Conservation (phyloP, 2,113 vertebrate genomes). For the Rattus rattus region DNA sequence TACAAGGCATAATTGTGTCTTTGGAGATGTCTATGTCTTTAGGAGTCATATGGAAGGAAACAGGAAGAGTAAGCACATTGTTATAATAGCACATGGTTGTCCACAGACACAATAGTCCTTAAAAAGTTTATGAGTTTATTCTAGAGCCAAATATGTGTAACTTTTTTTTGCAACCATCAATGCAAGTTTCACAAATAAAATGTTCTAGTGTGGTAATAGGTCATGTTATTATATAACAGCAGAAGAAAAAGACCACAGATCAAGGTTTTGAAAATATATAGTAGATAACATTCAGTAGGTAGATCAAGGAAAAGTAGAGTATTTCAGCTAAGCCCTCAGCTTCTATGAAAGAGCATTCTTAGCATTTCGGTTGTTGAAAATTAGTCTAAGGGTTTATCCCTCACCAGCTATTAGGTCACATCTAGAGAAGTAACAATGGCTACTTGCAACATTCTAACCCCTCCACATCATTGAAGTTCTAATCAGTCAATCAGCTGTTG, state of each 20-base stretch:
- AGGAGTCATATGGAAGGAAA: background rate
- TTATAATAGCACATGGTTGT: background rate
- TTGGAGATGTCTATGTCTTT: background rate
- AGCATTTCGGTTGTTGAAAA: background rate
- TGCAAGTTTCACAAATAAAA: background rate
- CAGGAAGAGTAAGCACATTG: background rate
- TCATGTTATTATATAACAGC: background rate
- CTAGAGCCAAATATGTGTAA: background rate
- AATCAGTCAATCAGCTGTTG: background rate
- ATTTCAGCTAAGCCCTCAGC: background rate
- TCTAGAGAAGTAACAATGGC: background rate
- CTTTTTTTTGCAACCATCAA: background rate
- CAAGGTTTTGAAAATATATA: background rate
- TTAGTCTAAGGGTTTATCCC: background rate
- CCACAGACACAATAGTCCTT: background rate
- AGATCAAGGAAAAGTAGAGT: background rate
- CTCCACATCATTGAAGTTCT: background rate
- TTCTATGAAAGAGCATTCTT: background rate
- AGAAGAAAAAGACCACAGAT: background rate
- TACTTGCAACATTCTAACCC: background rate
- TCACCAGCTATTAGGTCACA: background rate
- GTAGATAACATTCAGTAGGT: too few relatives aligned
- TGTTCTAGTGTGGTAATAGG: background rate
- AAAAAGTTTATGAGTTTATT: background rate
- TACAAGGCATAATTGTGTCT: background rate